Percentiles rank a stretch among this genome's conserved stretches.
Evolutionary conservation across 2,888 invertebrate species (phyloP).

Genomic region (Quadriops clusia): DNA sequence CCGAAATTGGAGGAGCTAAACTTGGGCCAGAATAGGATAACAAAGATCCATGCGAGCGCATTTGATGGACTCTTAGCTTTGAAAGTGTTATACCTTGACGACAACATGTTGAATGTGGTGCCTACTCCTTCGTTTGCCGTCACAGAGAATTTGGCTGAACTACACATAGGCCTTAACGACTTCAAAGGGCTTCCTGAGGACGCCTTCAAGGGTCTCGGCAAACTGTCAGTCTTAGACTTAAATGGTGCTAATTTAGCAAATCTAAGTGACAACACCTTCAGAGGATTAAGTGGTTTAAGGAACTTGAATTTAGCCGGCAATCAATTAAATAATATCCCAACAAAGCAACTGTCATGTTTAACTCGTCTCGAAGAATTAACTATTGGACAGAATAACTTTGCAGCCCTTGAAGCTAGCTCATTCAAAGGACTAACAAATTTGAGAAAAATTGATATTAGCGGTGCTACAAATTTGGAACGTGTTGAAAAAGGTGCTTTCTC

Average conservation of each 20-base stretch:
- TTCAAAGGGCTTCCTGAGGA: conserved; percentile 66
- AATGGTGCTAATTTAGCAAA: conserved; percentile 71
- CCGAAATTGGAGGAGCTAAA: conserved; percentile 73
- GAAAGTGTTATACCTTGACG: conserved; percentile 70
- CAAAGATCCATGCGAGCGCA: conserved; percentile 63
- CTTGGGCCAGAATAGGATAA: conserved; percentile 74
- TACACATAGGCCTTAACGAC: conserved; percentile 74
- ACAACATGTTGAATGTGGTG: conserved; percentile 67
- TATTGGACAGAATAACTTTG: conserved; percentile 74
- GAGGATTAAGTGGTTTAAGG: conserved; percentile 63
- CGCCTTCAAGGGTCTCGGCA: conserved; percentile 65
- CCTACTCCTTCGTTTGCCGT: conserved; percentile 63
- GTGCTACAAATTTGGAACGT: conserved; percentile 58
- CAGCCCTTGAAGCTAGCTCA: conserved; percentile 55
- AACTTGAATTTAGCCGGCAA: conserved; percentile 72
- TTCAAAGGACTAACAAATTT: conserved; percentile 70
- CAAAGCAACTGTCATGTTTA: conserved; percentile 57
- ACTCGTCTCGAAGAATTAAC: conserved; percentile 66
- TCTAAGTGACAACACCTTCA: conserved; percentile 64
- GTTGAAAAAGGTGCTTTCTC: conserved; percentile 69
- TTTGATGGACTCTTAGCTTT: conserved; percentile 66
- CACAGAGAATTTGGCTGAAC: conserved; percentile 67
- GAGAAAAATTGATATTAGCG: conserved; percentile 64
- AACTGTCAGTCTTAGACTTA: conserved; percentile 64
- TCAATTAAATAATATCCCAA: conserved; percentile 61